phyloP scores from a whole-genome alignment of 2,888 invertebrate species.

The Pandemis corylana region DNA sequence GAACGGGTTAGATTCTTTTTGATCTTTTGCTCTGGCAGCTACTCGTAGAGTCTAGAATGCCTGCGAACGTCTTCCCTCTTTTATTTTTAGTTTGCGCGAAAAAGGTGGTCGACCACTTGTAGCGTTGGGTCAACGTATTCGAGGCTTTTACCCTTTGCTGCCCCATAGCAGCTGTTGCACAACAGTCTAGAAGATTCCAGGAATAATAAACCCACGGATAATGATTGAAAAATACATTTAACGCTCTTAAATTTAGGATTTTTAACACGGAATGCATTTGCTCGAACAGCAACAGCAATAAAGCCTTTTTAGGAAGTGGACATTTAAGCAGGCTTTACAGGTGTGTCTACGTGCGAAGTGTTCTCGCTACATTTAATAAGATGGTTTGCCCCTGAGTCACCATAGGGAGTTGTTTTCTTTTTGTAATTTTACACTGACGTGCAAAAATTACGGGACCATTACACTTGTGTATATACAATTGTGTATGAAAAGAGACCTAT shows the following conservation, averaged over 20 bases:
- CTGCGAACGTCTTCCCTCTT: conserved; percentile 72
- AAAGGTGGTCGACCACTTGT: conserved; percentile 74
- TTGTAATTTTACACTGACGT: background rate
- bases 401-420: background rate
- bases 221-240: conserved; percentile 23
- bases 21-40: conserved; percentile 55
- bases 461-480: too few relatives aligned
- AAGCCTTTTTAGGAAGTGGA: conserved; percentile 19
- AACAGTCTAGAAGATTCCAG: conserved; percentile 75
- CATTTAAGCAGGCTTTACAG: conserved; percentile 1
- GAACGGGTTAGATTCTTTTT: conserved; percentile 71
- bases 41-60: conserved; percentile 69
- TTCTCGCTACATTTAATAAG: conserved; percentile 4
- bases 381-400: conserved; percentile 5
- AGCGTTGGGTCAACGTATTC: conserved; percentile 75
- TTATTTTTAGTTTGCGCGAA: conserved; percentile 78
- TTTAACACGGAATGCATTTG: conserved; percentile 3
- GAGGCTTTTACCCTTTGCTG: conserved; percentile 73
- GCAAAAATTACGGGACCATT: too few relatives aligned
- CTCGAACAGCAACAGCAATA: background rate
- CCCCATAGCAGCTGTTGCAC: conserved; percentile 77
- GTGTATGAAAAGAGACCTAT: too few relatives aligned
- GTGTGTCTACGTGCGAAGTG: background rate
- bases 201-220: conserved; percentile 32
- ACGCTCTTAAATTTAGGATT: conserved; percentile 15